Evolutionary conservation across 1,140 invertebrate species (phyloP).

Genomic region (Agraylea sexmaculata): DNA sequence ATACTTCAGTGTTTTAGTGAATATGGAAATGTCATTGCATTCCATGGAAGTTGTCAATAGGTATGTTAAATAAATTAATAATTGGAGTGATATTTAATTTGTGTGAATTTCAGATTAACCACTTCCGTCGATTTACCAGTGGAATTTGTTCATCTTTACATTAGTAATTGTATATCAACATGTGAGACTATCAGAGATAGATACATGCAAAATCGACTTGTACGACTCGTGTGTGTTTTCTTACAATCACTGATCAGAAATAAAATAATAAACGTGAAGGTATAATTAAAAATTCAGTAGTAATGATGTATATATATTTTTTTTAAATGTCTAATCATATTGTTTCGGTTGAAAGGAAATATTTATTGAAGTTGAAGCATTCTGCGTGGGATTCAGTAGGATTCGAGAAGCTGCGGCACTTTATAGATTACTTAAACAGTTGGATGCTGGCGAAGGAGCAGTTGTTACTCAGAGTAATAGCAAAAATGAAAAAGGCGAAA

Average conservation of each 20-base stretch:
- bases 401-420: slow-evolving; percentile 92
- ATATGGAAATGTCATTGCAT: slow-evolving; percentile 98
- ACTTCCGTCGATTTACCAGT: slow-evolving; percentile 85
- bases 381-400: slow-evolving; percentile 94
- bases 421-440: slow-evolving; percentile 84
- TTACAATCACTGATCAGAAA: slow-evolving; percentile 92
- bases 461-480: slow-evolving; percentile 16
- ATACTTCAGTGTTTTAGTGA: slow-evolving; percentile 91
- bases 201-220: slow-evolving; percentile 93
- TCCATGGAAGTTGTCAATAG: slow-evolving; percentile 98
- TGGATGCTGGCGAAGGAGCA: slow-evolving; percentile 61
- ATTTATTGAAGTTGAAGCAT: slow-evolving; percentile 95
- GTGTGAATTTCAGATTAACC: slow-evolving; percentile 58
- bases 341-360: too few species aligned
- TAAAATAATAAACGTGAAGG: slow-evolving; percentile 95
- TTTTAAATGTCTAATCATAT: too few species aligned
- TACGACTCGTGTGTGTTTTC: slow-evolving; percentile 93
- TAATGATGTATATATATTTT: too few species aligned
- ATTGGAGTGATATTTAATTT: too few species aligned
- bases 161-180: slow-evolving; percentile 94
- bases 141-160: slow-evolving; percentile 95
- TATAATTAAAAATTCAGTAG: too few species aligned
- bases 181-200: slow-evolving; percentile 94
- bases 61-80: slow-evolving; percentile 31
- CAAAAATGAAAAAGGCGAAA: slow-evolving; percentile 18